phyloP scores from a whole-genome alignment of 2,888 invertebrate genomes.

The Dascillus cervinus region DNA sequence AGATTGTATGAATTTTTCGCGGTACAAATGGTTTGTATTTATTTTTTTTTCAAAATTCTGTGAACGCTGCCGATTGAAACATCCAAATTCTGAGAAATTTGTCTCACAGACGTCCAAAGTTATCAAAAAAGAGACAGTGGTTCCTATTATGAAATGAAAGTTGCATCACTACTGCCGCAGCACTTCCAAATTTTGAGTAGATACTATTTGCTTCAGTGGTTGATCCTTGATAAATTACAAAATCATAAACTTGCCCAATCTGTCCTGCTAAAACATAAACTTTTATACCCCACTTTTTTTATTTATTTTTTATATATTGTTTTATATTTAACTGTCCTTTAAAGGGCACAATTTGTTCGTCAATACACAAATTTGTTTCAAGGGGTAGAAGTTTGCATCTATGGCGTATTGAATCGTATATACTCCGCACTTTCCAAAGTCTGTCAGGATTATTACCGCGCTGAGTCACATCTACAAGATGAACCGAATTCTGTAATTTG shows the following conservation, averaged over 20 bases:
- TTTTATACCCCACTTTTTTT: slow-evolving; percentile 5
- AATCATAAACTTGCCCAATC: not conserved
- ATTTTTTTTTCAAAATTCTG: no score
- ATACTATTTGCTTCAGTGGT: not conserved
- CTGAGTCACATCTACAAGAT: slow-evolving; percentile 2
- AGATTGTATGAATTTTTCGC: no score
- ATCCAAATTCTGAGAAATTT: no score
- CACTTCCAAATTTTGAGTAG: not conserved
- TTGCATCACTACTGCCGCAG: not conserved
- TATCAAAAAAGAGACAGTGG: not conserved
- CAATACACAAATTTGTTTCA: not conserved
- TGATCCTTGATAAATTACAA: no score
- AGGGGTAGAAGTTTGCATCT: not conserved
- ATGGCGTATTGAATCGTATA: slow-evolving; percentile 1
- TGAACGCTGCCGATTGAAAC: no score
- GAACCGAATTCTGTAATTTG: slow-evolving; percentile 1
- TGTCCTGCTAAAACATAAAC: slow-evolving; percentile 3
- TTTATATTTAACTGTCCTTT: slow-evolving; percentile 2
- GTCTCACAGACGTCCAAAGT: not conserved
- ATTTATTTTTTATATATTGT: slow-evolving; percentile 2
- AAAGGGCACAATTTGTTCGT: slow-evolving; percentile 4
- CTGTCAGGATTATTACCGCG: not conserved
- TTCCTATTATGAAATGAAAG: not conserved
- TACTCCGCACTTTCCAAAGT: slow-evolving; percentile 1
- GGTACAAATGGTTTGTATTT: no score